Percentiles rank a stretch among this genome's conserved stretches.
Evolutionary conservation across 2,113 vertebrate genomes (phyloP).

Genomic region (Collichthys lucidus): DNA sequence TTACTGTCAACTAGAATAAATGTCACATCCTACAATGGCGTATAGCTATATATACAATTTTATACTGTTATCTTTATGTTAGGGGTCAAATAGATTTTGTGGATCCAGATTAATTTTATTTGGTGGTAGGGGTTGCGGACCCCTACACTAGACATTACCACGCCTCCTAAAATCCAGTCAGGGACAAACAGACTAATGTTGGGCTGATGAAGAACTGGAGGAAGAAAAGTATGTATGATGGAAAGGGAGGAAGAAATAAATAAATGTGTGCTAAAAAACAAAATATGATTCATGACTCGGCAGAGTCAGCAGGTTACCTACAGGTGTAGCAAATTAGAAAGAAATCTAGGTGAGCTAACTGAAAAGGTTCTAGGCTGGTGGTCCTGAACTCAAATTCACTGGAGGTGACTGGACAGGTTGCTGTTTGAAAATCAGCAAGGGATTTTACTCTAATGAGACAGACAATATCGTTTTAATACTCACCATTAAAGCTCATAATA

Average conservation of each 20-base stretch:
- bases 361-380: background rate
- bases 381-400: background rate
- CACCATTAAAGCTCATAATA: background rate
- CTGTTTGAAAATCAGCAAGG: background rate
- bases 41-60: too few relatives aligned
- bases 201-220: background rate
- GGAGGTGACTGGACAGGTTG: background rate
- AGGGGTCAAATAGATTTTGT: too few relatives aligned
- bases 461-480: background rate
- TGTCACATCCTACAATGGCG: too few relatives aligned
- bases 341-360: background rate
- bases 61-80: too few relatives aligned
- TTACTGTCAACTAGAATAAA: too few relatives aligned
- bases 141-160: background rate
- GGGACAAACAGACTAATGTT: background rate
- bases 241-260: background rate
- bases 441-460: background rate
- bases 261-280: background rate
- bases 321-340: background rate
- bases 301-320: background rate
- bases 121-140: too few relatives aligned
- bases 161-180: conserved; percentile 1
- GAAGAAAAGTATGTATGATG: background rate
- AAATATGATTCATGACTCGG: background rate
- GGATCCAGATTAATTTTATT: too few relatives aligned